Base-by-base conservation (phyloP, 2,113 vertebrate species). In the Anhinga anhinga region DNA sequence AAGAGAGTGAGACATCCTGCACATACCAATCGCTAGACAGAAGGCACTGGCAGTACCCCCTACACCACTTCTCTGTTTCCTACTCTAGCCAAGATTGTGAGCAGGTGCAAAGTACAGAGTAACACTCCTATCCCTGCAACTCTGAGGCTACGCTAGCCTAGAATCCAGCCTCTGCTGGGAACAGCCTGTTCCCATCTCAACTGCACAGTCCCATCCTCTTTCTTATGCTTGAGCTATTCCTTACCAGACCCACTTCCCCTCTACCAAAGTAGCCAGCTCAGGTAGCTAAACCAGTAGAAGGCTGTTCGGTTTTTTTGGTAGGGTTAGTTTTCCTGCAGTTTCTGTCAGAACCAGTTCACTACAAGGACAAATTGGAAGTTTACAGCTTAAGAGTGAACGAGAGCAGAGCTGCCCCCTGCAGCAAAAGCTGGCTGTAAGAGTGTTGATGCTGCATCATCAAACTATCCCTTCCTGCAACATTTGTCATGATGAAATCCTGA, bases 11-110 rank as follows among this genome's bases (percentile, higher is more conserved):
- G 49, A 80, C 27, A 92, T 9, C 25, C 73, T 3, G 1, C 67
- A 69, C 11, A 3, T 12, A 58, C 0, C 6, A 17, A 32, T 13
- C 0, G 0, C 47, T 42, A 66, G 23, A 74, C 61, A 86, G 56
- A 69, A 77, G 30, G 70, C 1, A 0, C 55, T 59, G 59, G 36
- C n/a, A 81, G 66, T 22, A 59, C 16, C 12, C 30, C 17, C 55
- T 47, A 25, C 73, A 44, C 16, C 16, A 32, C 52, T 52, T 61
- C 52, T 61, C 52, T 10, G 2, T 47, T 21, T 55, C 36, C 47
- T 38, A 13, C 52, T 87, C 29, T 5, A 82, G 42, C 19, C 76
- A 74, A 69, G 67, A 44, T 10, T n/a, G 30, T 29, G 45, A 79
- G 67, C 21, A 76, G 36, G 25, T 30, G 32, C 45, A 14, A n/a